These are phyloP conservation scores for Arbacia lixula DNA, from an alignment of 53 echinoderm and acorn worm species.

Conservation along the genomic window DNA sequence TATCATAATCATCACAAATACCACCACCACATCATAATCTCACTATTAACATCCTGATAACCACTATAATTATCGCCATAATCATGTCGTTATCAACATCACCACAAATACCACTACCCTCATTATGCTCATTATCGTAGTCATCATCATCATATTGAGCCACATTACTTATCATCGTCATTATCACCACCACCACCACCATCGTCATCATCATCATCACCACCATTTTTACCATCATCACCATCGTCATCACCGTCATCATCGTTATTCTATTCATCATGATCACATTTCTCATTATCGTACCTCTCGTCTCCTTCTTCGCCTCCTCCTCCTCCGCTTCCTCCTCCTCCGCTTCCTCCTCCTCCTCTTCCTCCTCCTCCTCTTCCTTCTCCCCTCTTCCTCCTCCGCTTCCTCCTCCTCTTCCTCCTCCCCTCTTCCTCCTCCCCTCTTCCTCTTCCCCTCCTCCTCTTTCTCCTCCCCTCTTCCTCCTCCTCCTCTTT, in stretches of 20 bases:
- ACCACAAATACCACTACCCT: background rate
- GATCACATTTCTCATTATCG: background rate
- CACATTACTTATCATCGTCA: background rate
- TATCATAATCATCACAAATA: background rate
- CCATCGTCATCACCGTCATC: background rate
- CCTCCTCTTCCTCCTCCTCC: background rate
- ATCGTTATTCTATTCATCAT: background rate
- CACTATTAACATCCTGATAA: background rate
- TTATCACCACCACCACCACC: background rate
- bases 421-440: background rate
- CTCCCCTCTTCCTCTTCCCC: background rate
- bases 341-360: background rate
- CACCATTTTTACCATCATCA: background rate
- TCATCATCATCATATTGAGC: background rate
- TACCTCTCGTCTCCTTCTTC: background rate
- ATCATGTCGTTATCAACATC: background rate
- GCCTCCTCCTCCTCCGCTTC: background rate
- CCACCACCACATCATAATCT: background rate
- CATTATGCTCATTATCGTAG: background rate
- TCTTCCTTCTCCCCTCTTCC: background rate
- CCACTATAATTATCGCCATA: background rate
- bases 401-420: background rate
- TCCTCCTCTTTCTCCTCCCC: background rate
- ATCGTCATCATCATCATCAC: background rate
- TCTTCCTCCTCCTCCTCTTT: background rate